Conservation (phyloP, 2,888 invertebrate genomes). For the Clitarchus hookeri region DNA sequence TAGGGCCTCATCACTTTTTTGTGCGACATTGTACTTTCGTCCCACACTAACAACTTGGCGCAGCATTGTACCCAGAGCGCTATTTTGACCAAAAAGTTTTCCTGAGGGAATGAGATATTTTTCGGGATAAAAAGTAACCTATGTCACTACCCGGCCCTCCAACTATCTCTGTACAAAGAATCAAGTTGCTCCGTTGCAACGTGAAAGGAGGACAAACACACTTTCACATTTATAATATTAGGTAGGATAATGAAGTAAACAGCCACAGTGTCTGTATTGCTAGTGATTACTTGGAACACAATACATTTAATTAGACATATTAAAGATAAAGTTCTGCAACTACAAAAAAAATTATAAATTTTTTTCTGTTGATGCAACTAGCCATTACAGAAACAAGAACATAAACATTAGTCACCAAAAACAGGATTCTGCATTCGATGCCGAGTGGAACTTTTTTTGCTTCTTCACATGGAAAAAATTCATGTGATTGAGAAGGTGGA, state of each 20-base stretch:
- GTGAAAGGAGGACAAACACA: too few species aligned
- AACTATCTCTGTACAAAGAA: too few species aligned
- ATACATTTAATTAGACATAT: not conserved
- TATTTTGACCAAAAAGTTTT: too few species aligned
- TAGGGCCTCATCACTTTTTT: too few species aligned
- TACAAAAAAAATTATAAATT: not conserved
- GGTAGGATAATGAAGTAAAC: not conserved
- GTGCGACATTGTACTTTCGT: too few species aligned
- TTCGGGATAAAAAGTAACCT: too few species aligned
- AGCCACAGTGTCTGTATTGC: not conserved
- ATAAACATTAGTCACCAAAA: slow-evolving; percentile 15
- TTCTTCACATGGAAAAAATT: not conserved
- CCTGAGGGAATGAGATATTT: too few species aligned
- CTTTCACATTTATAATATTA: too few species aligned
- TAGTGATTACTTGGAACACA: slow-evolving; percentile 18
- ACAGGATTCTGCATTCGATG: not conserved
- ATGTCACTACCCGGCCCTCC: too few species aligned
- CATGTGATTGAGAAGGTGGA: not conserved
- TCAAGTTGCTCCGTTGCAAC: too few species aligned
- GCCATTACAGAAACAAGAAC: slow-evolving; percentile 16
- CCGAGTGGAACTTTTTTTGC: not conserved
- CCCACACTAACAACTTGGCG: too few species aligned
- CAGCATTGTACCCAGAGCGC: too few species aligned
- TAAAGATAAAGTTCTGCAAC: not conserved
- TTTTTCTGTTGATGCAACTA: slow-evolving; percentile 4